Evolutionary conservation across 1,140 invertebrate species (phyloP), one percentile per base, ranked within the genome.

Genomic region (Drosophila sucinea): DNA sequence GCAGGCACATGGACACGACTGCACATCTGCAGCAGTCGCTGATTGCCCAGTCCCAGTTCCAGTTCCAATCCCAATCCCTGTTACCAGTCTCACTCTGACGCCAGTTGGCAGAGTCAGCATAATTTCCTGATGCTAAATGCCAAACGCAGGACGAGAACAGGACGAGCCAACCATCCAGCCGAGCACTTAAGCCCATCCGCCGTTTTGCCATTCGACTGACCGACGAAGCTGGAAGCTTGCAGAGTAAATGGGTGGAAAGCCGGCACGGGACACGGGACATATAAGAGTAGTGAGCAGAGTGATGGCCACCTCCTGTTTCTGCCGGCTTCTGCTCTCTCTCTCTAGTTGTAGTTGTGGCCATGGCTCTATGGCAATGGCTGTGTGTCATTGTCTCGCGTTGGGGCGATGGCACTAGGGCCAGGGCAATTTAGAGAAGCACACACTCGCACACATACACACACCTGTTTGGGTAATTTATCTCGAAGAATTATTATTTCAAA

Each of bases 401-500:
- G 67, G 75, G 75, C 58, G 60, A 68, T 17, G 17, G 66, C 60
- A 63, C 54, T 55, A 64, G 78, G 58, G 72, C 64, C 80, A 73
- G 77, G 81, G 84, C 84, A 87, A 87, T 87, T 87, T 89, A 89
- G 80, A 84, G 80, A 57, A 66, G 55, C 60, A 56, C 64, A 79
- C 77, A 79, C 70, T 90, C 73, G 75, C 71, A 62, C 56, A 47
- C 7, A 75, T 67, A 32, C 65, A 62, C 73, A 76, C 90, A 91
- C 90, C 84, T 91, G 90, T 90, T 90, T 79, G 81, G 80, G 90
- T 84, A 91, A 91, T 91, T 91, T 91, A 91, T 91, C 90, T 91
- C 90, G 90, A 91, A 91, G 90, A 91, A 91, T 91, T 91, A 91
- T 91, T 91, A 91, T 91, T 91, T 91, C 90, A 91, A 91, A 91